Percentiles rank a stretch among this genome's conserved stretches.
phyloP scores from a whole-genome alignment of 2,113 vertebrate genomes.

The Elgaria multicarinata region DNA sequence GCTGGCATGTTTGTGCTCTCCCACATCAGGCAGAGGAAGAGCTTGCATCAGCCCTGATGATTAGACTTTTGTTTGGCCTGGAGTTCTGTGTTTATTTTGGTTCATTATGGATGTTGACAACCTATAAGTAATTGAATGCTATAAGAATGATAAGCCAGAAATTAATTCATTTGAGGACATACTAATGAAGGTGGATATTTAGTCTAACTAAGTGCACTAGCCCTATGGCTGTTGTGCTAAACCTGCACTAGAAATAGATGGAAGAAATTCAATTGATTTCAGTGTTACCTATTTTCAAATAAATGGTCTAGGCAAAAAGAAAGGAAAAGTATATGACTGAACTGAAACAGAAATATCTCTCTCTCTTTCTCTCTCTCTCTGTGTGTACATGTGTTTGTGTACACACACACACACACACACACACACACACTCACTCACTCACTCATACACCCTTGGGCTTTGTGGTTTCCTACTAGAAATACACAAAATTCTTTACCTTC shows the following conservation, averaged over 20 bases:
- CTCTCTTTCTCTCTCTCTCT: not conserved
- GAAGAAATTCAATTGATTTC: not conserved
- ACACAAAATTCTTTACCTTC: conserved; percentile 32
- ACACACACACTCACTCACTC: too few relatives aligned
- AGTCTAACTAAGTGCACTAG: not conserved
- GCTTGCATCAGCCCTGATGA: too few relatives aligned
- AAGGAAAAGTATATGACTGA: not conserved
- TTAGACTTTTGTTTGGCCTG: not conserved
- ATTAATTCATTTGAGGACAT: not conserved
- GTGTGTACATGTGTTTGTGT: not conserved
- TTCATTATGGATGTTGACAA: not conserved
- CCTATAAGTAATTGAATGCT: not conserved
- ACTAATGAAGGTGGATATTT: not conserved
- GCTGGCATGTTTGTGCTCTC: too few relatives aligned
- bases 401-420: too few relatives aligned
- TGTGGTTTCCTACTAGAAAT: conserved; percentile 34
- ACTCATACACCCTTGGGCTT: not conserved
- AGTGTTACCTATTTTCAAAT: not conserved
- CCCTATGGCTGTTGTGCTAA: not conserved
- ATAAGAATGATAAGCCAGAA: not conserved
- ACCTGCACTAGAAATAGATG: not conserved
- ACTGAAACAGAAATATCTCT: not conserved
- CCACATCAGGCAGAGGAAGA: too few relatives aligned
- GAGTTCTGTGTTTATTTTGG: not conserved
- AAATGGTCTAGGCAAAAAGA: not conserved